Base-by-base conservation (phyloP, 2,888 invertebrate genomes). In the Eristalinus sepulchralis region DNA sequence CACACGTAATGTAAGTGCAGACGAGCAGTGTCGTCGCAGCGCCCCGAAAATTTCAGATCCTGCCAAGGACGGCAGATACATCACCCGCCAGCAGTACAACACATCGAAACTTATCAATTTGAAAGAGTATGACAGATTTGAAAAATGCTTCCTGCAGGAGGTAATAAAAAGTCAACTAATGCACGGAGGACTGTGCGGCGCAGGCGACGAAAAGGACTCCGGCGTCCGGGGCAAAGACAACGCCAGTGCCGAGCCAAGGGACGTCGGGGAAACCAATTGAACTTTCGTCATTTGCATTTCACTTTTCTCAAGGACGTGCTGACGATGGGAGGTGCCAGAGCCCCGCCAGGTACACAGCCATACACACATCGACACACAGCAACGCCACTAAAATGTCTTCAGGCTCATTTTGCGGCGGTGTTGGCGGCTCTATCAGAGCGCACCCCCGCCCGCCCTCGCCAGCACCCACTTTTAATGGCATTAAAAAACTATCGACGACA, bases 121-220 rank as follows among this genome's bases (percentile, higher is more conserved):
- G 68, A 77, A 60, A 34, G 81, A 85, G 66, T 81, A 85, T 84
- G 84, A 82, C 85, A 85, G 85, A 79, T 88, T 81, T 85, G 85
- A 84, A 88, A 88, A 88, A 83, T 84, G 83, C 79, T 79, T 84
- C 79, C 80, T 72, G 73, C 70, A 84, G 70, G 66, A 81, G 86
- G 83, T 86, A 86, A 86, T 86, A 86, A 86, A 86, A 86, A 86
- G 86, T 71, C 83, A 83, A 78, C 86, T 86, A 79, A 86, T 75
- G 79, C 79, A 39, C 76, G 36, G 47, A 57, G 57, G 57, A 57
- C 57, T 11, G 3, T 13, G 77, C 66, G 55, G 17, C 27, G n/a
- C 11, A 17, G 47, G n/a, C 17, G 75, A 59, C 75, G 75, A 62
- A 31, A 36, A n/a, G 17, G 2, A 27, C 4, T 20, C 33, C 55